Evolutionary conservation across 2,797 vertebrate species (phyloP).

Genomic region (Poecilia gillii): DNA sequence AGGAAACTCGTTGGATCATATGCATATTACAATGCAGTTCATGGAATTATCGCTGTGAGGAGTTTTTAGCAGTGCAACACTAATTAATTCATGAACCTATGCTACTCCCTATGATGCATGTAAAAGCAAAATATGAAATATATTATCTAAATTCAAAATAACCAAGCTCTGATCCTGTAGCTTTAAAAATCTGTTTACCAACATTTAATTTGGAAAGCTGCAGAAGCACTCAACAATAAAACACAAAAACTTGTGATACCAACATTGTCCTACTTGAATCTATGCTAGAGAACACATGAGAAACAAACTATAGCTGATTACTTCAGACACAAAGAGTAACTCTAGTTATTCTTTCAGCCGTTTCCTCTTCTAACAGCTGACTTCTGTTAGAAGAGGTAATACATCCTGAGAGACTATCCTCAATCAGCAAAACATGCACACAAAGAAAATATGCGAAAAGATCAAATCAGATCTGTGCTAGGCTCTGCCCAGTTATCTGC

Average conservation of each 20-base stretch:
- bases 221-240: background rate
- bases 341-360: background rate
- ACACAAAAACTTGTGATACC: background rate
- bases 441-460: conserved; percentile 16
- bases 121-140: background rate
- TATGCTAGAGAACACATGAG: background rate
- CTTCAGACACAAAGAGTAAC: conserved; percentile 7
- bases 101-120: background rate
- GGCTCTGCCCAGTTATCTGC: conserved; percentile 49
- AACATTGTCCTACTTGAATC: background rate
- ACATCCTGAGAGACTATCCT: background rate
- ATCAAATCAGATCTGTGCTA: conserved; percentile 31
- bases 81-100: background rate
- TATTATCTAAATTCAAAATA: background rate
- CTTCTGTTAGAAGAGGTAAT: background rate
- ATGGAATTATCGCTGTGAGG: conserved; percentile 2
- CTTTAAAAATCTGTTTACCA: background rate
- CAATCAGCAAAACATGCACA: background rate
- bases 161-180: background rate
- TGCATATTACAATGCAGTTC: background rate
- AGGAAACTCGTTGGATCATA: background rate
- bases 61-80: background rate
- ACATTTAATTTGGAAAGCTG: background rate
- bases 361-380: background rate
- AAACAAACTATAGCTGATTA: background rate